A percentile compares a stretch with the other conserved stretches of the same genome.
These are phyloP conservation scores for Microctonus aethiopoides DNA, from an alignment of 2,888 invertebrate genomes.

Conservation along the genomic window DNA sequence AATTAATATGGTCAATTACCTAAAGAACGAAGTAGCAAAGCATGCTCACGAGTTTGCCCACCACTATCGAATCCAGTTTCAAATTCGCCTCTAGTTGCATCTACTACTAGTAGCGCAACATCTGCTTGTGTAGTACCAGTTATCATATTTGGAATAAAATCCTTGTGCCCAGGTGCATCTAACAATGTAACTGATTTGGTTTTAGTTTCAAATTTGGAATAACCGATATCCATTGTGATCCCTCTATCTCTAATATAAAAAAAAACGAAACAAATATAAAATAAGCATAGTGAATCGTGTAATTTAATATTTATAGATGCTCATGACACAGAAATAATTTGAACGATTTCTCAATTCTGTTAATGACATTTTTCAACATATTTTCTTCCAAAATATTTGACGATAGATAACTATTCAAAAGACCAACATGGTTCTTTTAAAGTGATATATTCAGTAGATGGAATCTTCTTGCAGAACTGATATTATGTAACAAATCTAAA, in stretches of 20 bases:
- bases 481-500: too few species aligned
- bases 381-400: too few species aligned
- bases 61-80: slow-evolving; percentile 99
- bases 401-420: too few species aligned
- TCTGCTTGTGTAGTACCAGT: slow-evolving; percentile 98
- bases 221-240: slow-evolving; percentile 98
- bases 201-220: slow-evolving; percentile 90
- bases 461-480: too few species aligned
- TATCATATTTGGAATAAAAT: slow-evolving; percentile 99
- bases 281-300: too few species aligned
- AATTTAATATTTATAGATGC: too few species aligned
- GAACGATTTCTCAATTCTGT: too few species aligned
- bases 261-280: too few species aligned
- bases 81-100: slow-evolving; percentile 96
- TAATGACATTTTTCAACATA: too few species aligned
- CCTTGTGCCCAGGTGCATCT: slow-evolving; percentile 99
- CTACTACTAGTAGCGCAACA: slow-evolving; percentile 95
- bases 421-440: too few species aligned
- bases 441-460: too few species aligned
- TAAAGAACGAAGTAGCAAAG: slow-evolving; percentile 86
- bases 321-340: too few species aligned
- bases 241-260: slow-evolving; percentile 78
- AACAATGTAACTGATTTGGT: slow-evolving; percentile 84
- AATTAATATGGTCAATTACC: slow-evolving; percentile 64
- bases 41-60: slow-evolving; percentile 98